phyloP scores from a whole-genome alignment of 2,888 invertebrate genomes.

The Clanis bilineata region DNA sequence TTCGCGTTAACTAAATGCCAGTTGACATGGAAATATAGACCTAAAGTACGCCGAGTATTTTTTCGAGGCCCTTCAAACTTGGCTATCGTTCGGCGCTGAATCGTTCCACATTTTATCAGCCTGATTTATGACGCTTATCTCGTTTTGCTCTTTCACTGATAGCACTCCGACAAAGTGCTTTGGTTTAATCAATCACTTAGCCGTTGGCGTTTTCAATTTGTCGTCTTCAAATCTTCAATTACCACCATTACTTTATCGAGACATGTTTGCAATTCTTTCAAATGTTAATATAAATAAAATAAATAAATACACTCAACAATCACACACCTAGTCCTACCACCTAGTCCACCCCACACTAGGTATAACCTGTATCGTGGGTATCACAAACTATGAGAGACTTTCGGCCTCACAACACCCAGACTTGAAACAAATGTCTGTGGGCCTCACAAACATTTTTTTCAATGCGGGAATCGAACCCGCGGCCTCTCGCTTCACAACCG shows the following conservation, averaged over 20 bases:
- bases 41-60: conserved; percentile 12
- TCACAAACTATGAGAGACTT: too few relatives aligned
- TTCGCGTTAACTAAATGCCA: background rate
- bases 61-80: conserved; percentile 15
- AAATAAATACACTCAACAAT: background rate
- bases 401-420: too few relatives aligned
- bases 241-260: background rate
- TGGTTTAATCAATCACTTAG: conserved; percentile 66
- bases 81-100: conserved; percentile 15
- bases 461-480: too few relatives aligned
- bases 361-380: too few relatives aligned
- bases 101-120: conserved; percentile 48
- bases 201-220: conserved; percentile 57
- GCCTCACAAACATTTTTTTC: too few relatives aligned
- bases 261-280: background rate
- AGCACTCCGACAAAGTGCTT: conserved; percentile 57
- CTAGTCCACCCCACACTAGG: too few relatives aligned
- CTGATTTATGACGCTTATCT: conserved; percentile 72
- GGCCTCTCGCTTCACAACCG: too few relatives aligned
- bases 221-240: conserved; percentile 38
- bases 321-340: too few relatives aligned
- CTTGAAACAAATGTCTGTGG: too few relatives aligned
- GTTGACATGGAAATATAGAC: background rate
- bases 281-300: background rate
- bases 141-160: conserved; percentile 48